Conservation (phyloP, 2,797 vertebrate species). For the Brachyalestes nurse region DNA sequence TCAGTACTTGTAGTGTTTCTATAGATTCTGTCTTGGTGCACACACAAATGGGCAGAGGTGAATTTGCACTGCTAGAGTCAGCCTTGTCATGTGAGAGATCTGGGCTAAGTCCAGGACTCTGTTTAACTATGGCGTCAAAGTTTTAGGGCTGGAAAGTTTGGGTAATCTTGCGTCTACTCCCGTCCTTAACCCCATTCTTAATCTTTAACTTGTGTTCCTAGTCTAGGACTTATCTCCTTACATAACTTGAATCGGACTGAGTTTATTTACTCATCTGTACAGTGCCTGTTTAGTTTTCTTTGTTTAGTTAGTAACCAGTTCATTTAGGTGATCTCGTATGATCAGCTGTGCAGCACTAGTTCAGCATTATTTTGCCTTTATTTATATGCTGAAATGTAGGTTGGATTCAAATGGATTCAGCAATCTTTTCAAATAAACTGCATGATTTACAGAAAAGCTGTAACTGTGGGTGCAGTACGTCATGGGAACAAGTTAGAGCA, state of each 20-base stretch:
- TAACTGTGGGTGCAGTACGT: slow-evolving; percentile 7
- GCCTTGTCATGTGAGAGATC: slow-evolving; percentile 40
- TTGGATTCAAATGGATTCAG: too few species aligned
- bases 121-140: slow-evolving; percentile 32
- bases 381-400: too few species aligned
- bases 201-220: slow-evolving; percentile 42
- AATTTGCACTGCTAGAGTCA: slow-evolving; percentile 19
- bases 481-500: slow-evolving; percentile 39
- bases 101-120: slow-evolving; percentile 38
- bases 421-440: neutral
- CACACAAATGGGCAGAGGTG: slow-evolving; percentile 31
- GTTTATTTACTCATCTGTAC: slow-evolving; percentile 41
- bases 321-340: neutral
- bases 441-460: neutral
- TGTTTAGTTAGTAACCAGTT: neutral
- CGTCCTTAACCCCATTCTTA: slow-evolving; percentile 38
- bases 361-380: too few species aligned
- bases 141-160: slow-evolving; percentile 25
- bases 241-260: slow-evolving; percentile 26
- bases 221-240: slow-evolving; percentile 33
- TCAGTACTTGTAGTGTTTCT: slow-evolving; percentile 12
- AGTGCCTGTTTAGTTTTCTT: slow-evolving; percentile 40
- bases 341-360: neutral
- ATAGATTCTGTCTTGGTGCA: slow-evolving; percentile 8
- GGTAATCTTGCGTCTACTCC: slow-evolving; percentile 1